Percentiles rank a stretch among this genome's conserved stretches.
phyloP scores from a whole-genome alignment of 92 coral and sea anemone species.

The Isaurus tuberculatus region DNA sequence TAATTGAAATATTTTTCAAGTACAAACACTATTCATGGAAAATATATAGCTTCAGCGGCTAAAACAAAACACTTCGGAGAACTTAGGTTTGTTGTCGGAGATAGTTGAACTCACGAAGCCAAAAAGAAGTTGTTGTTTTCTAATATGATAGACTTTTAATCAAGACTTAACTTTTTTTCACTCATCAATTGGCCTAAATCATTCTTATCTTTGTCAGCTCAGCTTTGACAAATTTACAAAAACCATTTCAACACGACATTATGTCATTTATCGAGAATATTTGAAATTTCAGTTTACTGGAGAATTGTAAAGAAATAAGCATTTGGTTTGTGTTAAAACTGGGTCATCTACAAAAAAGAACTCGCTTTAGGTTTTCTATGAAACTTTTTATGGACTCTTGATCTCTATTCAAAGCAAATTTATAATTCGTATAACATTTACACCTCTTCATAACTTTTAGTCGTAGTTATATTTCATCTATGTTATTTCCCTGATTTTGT shows the following conservation, averaged over 20 bases:
- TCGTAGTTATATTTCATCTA: no score
- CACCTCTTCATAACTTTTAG: no score
- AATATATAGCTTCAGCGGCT: background rate
- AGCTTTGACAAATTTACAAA: background rate
- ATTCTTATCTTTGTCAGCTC: constrained; percentile 21
- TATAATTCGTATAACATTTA: background rate
- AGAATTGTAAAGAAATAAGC: background rate
- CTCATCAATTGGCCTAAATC: background rate
- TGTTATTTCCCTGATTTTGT: no score
- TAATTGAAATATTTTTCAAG: no score
- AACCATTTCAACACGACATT: background rate
- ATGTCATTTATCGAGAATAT: background rate
- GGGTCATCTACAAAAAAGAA: background rate
- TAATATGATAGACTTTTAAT: background rate
- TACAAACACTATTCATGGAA: no score
- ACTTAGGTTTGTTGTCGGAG: background rate
- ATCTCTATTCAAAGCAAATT: background rate
- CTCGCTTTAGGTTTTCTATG: background rate
- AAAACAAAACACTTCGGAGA: background rate
- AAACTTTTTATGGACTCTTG: background rate
- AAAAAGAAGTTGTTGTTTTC: background rate
- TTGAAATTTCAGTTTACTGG: background rate
- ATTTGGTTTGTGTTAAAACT: background rate
- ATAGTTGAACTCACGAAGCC: background rate
- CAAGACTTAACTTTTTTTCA: background rate